Evolutionary conservation across 2,888 invertebrate species (phyloP).

Genomic region (Macaria notata): DNA sequence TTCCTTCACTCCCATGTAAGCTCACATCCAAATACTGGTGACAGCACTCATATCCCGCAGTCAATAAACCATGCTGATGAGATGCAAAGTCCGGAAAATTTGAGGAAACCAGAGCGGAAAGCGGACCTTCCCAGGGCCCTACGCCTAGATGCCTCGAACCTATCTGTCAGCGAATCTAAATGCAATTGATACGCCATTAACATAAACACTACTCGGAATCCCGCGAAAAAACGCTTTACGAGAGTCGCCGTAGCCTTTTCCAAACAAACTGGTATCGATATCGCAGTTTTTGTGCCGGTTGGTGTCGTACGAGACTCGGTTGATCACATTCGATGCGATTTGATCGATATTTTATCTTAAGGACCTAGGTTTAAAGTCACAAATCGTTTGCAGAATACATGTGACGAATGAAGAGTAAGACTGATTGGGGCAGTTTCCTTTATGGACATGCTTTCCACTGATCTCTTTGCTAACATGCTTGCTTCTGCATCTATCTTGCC

Average conservation of each 20-base stretch:
- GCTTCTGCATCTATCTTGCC: slow-evolving; percentile 20
- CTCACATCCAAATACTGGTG: too few species aligned
- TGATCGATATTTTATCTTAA: slow-evolving; percentile 10
- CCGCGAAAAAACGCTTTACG: slow-evolving; percentile 31
- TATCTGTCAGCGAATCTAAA: slow-evolving; percentile 27
- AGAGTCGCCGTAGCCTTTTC: slow-evolving; percentile 36
- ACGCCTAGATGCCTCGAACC: slow-evolving; percentile 18
- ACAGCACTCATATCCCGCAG: background rate
- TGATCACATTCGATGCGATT: slow-evolving; percentile 10
- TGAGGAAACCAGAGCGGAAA: slow-evolving; percentile 33
- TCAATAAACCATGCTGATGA: slow-evolving; percentile 24
- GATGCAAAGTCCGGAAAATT: slow-evolving; percentile 31
- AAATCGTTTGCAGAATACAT: slow-evolving; percentile 8
- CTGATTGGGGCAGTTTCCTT: slow-evolving; percentile 54
- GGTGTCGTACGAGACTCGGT: slow-evolving; percentile 23
- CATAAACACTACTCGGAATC: slow-evolving; percentile 30
- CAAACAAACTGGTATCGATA: slow-evolving; percentile 40
- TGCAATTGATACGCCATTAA: slow-evolving; percentile 37
- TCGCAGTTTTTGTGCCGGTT: slow-evolving; percentile 39
- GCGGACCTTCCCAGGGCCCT: slow-evolving; percentile 27
- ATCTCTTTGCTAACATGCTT: slow-evolving; percentile 31
- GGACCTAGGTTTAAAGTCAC: slow-evolving; percentile 8
- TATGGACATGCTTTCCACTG: slow-evolving; percentile 38
- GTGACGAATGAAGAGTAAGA: slow-evolving; percentile 34
- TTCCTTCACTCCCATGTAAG: too few species aligned